These are phyloP conservation scores for Latrodectus elegans DNA, from an alignment of 2,888 invertebrate genomes.

Conservation along the genomic window DNA sequence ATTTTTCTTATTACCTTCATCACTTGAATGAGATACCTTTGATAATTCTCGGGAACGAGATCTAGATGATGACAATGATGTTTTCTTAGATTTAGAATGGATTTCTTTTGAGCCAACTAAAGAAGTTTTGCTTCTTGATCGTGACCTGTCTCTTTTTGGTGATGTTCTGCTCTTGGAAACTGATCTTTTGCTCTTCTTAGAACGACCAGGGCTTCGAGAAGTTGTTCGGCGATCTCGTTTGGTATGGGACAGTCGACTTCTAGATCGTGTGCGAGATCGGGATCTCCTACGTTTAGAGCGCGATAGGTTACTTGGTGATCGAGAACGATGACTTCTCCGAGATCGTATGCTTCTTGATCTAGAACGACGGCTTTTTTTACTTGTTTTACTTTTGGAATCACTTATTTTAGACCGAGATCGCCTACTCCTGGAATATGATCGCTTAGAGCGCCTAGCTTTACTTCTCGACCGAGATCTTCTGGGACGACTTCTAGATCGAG, in stretches of 20 bases:
- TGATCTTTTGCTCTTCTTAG: constrained; percentile 31
- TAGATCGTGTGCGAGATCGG: constrained; percentile 43
- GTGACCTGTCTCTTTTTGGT: constrained; percentile 28
- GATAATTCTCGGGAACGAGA: constrained; percentile 42
- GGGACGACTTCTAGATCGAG: constrained; percentile 38
- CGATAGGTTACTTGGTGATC: constrained; percentile 35
- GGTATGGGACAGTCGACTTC: constrained; percentile 32
- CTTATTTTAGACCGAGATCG: constrained; percentile 49
- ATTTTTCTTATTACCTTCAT: constrained; percentile 20
- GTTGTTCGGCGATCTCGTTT: constrained; percentile 13
- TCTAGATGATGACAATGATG: constrained; percentile 25
- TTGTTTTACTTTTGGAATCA: constrained; percentile 33
- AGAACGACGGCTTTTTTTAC: constrained; percentile 41
- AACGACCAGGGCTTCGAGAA: constrained; percentile 26
- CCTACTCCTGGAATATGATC: constrained; percentile 48
- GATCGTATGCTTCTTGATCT: constrained; percentile 43
- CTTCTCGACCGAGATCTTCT: constrained; percentile 49
- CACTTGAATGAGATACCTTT: constrained; percentile 14
- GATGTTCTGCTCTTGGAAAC: constrained; percentile 20
- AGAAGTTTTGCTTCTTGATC: constrained; percentile 37
- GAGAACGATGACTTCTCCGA: constrained; percentile 40
- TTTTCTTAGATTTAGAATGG: constrained; percentile 13
- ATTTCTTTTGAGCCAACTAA: constrained; percentile 10
- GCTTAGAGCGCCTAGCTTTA: constrained; percentile 43
- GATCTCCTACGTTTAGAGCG: constrained; percentile 42